phyloP scores from a whole-genome alignment of 1,140 invertebrate genomes.

The Bicyclus anynana region DNA sequence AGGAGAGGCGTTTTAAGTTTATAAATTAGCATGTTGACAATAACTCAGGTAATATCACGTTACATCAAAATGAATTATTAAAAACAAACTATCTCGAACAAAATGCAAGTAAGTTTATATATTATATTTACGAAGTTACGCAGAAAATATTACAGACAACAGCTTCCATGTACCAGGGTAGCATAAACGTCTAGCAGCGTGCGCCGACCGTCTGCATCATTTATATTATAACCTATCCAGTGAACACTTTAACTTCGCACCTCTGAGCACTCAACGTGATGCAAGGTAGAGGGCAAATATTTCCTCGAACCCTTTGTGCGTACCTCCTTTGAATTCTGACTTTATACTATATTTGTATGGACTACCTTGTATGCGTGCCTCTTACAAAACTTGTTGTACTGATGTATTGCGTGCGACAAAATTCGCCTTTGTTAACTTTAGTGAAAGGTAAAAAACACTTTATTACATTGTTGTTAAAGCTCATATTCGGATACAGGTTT shows the following conservation, averaged over 20 bases:
- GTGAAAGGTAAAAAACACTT: neutral
- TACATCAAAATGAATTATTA: too few relatives aligned
- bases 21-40: too few relatives aligned
- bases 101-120: too few relatives aligned
- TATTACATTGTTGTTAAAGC: neutral
- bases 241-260: slow-evolving; percentile 44
- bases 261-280: slow-evolving; percentile 33
- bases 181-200: slow-evolving; percentile 1
- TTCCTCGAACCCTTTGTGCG: slow-evolving; percentile 32
- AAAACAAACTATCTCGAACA: too few relatives aligned
- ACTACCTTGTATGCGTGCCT: slow-evolving; percentile 11
- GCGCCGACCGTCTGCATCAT: slow-evolving; percentile 38
- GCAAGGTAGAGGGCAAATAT: slow-evolving; percentile 39
- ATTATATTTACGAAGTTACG: too few relatives aligned
- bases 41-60: too few relatives aligned
- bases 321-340: slow-evolving; percentile 34
- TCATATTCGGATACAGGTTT: neutral
- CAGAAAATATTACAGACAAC: neutral
- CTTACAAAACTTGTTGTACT: slow-evolving; percentile 1
- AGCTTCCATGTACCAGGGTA: neutral
- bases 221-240: slow-evolving; percentile 46
- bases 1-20: too few relatives aligned
- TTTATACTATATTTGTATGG: slow-evolving; percentile 24
- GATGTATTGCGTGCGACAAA: slow-evolving; percentile 5
- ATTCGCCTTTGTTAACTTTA: neutral